These are phyloP conservation scores for Zaprionus tsacasi DNA, from an alignment of 1,140 invertebrate species.

Conservation along the genomic window DNA sequence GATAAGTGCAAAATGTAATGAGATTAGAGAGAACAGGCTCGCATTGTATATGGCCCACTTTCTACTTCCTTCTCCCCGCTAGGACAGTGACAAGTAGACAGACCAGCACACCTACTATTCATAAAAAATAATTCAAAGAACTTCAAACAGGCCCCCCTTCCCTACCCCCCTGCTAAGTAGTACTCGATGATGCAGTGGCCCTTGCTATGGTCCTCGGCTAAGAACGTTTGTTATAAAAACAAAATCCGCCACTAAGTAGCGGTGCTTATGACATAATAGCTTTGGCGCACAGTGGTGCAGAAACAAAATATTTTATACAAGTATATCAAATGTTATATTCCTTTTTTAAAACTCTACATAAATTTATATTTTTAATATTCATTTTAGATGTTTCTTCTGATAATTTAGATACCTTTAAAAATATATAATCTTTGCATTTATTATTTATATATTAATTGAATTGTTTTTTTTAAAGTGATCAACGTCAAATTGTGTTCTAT, in stretches of 20 bases:
- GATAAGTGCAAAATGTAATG: slow-evolving; percentile 61
- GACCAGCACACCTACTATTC: slow-evolving; percentile 27
- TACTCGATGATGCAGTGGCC: slow-evolving; percentile 33
- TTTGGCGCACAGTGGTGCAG: slow-evolving; percentile 45
- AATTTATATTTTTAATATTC: no score
- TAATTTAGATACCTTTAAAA: no score
- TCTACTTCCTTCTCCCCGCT: not conserved
- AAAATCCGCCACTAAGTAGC: slow-evolving; percentile 76
- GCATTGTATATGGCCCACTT: not conserved
- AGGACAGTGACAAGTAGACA: slow-evolving; percentile 53
- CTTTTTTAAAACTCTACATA: no score
- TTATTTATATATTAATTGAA: no score
- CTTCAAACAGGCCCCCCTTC: slow-evolving; percentile 62
- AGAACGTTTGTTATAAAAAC: slow-evolving; percentile 59
- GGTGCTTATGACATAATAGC: slow-evolving; percentile 75
- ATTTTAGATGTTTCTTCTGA: no score
- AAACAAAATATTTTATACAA: no score
- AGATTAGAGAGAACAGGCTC: slow-evolving; percentile 53
- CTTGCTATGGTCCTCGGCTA: slow-evolving; percentile 4
- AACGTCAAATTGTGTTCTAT: no score
- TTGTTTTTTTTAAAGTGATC: no score
- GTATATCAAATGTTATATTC: no score
- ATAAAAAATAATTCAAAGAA: slow-evolving; percentile 51
- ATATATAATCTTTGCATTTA: no score
- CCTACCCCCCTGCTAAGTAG: no score